These are phyloP conservation scores for Clamator glandarius DNA, from an alignment of 2,797 vertebrate species.

Conservation along the genomic window DNA sequence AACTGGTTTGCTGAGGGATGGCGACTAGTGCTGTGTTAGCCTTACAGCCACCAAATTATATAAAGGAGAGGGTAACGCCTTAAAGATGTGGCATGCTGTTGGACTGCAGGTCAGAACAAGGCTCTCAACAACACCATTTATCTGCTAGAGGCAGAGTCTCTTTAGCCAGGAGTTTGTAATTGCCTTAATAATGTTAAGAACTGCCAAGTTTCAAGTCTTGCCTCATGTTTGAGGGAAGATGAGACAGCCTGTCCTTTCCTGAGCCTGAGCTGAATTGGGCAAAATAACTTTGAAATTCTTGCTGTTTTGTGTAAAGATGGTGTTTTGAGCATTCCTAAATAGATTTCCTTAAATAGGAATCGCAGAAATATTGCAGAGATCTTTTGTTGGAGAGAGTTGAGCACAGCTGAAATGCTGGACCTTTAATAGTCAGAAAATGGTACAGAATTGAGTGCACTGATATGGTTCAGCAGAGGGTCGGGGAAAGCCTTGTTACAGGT, in stretches of 20 bases:
- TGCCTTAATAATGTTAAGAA: background rate
- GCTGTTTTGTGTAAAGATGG: background rate
- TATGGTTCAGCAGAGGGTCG: background rate
- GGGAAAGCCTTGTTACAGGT: background rate
- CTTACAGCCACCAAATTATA: background rate
- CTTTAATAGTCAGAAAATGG: background rate
- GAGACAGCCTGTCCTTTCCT: background rate
- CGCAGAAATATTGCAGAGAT: background rate
- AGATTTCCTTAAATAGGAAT: background rate
- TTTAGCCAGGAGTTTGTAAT: background rate
- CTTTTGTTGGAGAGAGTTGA: background rate
- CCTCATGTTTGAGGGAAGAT: background rate
- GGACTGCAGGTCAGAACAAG: constrained; percentile 32
- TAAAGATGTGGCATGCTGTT: background rate
- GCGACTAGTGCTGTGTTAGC: background rate
- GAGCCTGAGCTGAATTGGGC: background rate
- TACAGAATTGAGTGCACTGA: background rate
- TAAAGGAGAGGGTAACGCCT: background rate
- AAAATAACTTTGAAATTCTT: background rate
- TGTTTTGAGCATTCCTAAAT: background rate
- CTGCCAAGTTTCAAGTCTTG: background rate
- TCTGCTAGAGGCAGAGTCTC: background rate
- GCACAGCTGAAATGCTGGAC: background rate
- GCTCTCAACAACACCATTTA: background rate
- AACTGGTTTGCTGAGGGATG: background rate